phyloP scores from a whole-genome alignment of 2,888 invertebrate genomes.

The Phengaris alcon region DNA sequence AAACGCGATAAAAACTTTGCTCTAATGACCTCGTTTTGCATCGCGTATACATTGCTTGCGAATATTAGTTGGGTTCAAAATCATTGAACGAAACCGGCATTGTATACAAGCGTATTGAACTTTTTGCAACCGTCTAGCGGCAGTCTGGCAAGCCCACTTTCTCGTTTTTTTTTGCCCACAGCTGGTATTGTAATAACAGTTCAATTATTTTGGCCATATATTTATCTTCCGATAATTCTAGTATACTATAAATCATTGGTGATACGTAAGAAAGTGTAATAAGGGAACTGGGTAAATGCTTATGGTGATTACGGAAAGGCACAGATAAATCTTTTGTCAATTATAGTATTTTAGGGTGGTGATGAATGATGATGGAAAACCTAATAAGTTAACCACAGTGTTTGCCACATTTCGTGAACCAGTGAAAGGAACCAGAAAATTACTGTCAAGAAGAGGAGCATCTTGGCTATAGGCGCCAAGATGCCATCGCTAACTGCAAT shows the following conservation, averaged over 20 bases:
- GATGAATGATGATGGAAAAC: neutral
- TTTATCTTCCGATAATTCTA: conserved; percentile 46
- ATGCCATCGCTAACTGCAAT: too few relatives aligned
- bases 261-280: conserved; percentile 23
- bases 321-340: conserved; percentile 23
- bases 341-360: neutral
- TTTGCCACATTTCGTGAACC: neutral
- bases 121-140: conserved; percentile 53
- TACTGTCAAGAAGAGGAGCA: neutral
- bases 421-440: neutral
- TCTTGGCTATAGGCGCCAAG: too few relatives aligned
- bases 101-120: conserved; percentile 9
- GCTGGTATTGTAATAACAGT: conserved; percentile 63
- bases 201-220: conserved; percentile 57
- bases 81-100: neutral
- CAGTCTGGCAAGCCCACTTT: conserved; percentile 75
- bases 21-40: conserved; percentile 16
- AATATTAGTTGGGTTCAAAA: neutral
- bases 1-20: conserved; percentile 14
- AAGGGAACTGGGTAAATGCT: conserved; percentile 8
- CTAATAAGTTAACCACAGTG: neutral
- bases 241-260: conserved; percentile 33
- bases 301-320: conserved; percentile 11
- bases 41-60: conserved; percentile 18
- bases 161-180: conserved; percentile 62